Conservation (phyloP, 2,113 vertebrate species). For the Neogale vison region DNA sequence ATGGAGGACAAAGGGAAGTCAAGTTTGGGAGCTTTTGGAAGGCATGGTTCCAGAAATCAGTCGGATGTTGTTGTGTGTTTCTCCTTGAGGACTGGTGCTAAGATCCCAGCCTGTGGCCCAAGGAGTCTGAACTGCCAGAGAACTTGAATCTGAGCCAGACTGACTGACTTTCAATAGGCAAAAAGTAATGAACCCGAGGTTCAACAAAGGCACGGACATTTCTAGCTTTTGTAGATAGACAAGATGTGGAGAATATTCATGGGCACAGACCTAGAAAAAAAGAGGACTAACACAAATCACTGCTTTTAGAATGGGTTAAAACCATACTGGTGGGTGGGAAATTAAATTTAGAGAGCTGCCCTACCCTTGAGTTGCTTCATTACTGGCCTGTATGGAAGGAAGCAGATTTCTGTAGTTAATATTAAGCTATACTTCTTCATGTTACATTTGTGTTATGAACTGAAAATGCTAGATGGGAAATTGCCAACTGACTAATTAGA, state of each 20-base stretch:
- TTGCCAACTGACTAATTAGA: constrained; percentile 46
- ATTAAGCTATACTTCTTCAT: not conserved
- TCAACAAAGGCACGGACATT: not conserved
- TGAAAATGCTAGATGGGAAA: constrained; percentile 21
- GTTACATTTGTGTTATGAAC: constrained; percentile 32
- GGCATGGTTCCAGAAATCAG: not conserved
- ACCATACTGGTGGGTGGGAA: not conserved
- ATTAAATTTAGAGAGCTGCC: not conserved
- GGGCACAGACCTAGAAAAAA: not conserved
- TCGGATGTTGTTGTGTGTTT: not conserved
- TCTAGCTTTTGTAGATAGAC: not conserved
- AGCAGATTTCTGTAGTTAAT: constrained; percentile 8
- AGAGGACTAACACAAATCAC: not conserved
- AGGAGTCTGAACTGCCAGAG: not conserved
- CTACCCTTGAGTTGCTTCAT: not conserved
- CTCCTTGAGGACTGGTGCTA: not conserved
- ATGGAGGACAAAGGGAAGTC: not conserved
- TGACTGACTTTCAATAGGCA: not conserved
- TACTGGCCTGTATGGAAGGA: not conserved
- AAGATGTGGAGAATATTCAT: not conserved
- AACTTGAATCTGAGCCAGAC: not conserved
- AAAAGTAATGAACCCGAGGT: not conserved
- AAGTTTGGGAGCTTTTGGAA: not conserved
- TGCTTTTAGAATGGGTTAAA: not conserved
- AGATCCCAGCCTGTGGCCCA: not conserved